phyloP scores from a whole-genome alignment of 2,888 invertebrate genomes.

The Parascotia fuliginaria region DNA sequence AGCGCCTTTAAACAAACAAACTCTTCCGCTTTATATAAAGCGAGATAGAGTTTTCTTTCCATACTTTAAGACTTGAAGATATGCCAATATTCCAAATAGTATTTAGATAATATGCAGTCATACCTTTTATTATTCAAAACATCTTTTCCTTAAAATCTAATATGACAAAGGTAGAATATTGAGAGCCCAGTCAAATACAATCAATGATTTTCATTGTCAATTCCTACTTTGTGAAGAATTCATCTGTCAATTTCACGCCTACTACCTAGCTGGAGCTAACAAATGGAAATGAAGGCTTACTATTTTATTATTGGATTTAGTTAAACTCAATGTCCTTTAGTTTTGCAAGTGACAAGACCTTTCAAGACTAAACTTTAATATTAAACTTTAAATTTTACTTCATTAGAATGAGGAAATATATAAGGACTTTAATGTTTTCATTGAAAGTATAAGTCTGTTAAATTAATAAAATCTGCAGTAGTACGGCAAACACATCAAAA shows the following conservation, averaged over 20 bases:
- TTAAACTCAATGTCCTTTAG: slow-evolving; percentile 1
- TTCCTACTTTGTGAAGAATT: slow-evolving; percentile 32
- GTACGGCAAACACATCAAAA: too few relatives aligned
- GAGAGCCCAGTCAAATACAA: slow-evolving; percentile 25
- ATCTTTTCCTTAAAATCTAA: not conserved
- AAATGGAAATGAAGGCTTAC: slow-evolving; percentile 48
- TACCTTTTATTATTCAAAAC: not conserved
- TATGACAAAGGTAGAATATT: slow-evolving; percentile 5
- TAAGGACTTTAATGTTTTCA: too few relatives aligned
- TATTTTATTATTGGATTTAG: slow-evolving; percentile 27
- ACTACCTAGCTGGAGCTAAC: slow-evolving; percentile 36
- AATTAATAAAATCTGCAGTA: not conserved
- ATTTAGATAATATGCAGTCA: too few relatives aligned
- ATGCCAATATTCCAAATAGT: too few relatives aligned
- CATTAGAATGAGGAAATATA: too few relatives aligned
- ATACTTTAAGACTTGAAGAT: too few relatives aligned
- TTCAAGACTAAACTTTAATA: not conserved
- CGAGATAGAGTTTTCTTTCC: too few relatives aligned
- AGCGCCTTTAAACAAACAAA: too few relatives aligned
- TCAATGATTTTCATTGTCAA: slow-evolving; percentile 41
- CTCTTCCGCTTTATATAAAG: too few relatives aligned
- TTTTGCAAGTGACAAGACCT: not conserved
- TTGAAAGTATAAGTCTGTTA: too few relatives aligned
- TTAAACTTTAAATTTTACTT: too few relatives aligned
- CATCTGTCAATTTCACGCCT: slow-evolving; percentile 57